phyloP scores from a whole-genome alignment of 1,140 invertebrate species.

The Ladona fulva region DNA sequence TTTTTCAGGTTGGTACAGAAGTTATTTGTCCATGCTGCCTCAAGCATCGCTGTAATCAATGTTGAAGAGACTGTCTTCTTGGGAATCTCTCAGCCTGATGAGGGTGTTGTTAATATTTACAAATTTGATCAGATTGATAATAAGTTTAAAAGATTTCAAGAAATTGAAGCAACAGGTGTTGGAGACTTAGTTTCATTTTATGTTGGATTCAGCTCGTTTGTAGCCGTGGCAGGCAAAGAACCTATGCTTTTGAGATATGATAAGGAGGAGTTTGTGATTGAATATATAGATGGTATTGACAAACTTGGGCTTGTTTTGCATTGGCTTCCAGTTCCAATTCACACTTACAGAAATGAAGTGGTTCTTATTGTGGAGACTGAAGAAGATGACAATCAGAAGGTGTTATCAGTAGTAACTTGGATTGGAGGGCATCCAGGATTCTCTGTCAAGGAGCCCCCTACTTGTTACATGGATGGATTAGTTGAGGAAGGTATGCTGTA shows the following conservation, averaged over 20 bases:
- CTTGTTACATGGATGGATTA: not conserved
- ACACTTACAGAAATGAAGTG: not conserved
- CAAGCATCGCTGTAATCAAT: not conserved
- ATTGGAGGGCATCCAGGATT: not conserved
- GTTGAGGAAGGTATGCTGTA: not conserved
- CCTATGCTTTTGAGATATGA: not conserved
- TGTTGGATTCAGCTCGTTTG: not conserved
- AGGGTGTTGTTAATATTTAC: not conserved
- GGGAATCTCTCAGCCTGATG: not conserved
- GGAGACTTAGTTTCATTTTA: not conserved
- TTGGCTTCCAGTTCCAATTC: slow-evolving; percentile 4
- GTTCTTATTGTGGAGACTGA: not conserved
- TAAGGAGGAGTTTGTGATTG: not conserved
- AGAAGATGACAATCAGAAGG: not conserved
- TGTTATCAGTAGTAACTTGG: not conserved
- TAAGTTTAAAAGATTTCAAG: not conserved
- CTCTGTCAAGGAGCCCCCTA: not conserved
- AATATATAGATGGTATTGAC: not conserved
- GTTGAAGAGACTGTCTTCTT: not conserved
- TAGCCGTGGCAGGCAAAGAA: not conserved
- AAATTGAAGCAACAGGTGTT: not conserved
- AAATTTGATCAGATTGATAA: not conserved
- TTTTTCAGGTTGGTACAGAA: not conserved
- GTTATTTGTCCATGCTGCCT: not conserved
- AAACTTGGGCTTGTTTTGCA: not conserved